phyloP scores from a whole-genome alignment of 2,888 invertebrate genomes.

The Chrysolina haemoptera region DNA sequence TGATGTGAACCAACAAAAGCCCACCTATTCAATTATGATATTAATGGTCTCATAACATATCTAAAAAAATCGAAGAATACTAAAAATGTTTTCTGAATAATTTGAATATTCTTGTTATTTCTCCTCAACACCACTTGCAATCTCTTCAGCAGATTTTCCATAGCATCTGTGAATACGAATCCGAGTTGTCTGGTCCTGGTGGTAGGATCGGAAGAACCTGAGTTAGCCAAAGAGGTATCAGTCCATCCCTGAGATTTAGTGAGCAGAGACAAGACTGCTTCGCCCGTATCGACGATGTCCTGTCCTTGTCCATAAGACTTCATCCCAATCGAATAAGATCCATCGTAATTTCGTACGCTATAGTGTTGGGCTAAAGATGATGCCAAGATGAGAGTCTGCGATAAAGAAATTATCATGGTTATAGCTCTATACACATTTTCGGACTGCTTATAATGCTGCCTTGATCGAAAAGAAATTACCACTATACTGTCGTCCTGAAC shows the following conservation, averaged over 20 bases:
- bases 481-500: too few species aligned
- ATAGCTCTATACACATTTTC: not conserved
- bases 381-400: slow-evolving; percentile 8
- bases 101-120: not conserved
- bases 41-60: not conserved
- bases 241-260: slow-evolving; percentile 33
- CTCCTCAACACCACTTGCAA: not conserved
- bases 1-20: not conserved
- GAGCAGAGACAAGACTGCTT: slow-evolving; percentile 26
- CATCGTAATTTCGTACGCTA: slow-evolving; percentile 33
- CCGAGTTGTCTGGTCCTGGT: not conserved
- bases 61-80: not conserved
- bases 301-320: slow-evolving; percentile 22
- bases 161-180: not conserved
- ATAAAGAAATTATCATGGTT: not conserved
- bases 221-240: slow-evolving; percentile 11
- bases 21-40: not conserved
- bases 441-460: too few species aligned
- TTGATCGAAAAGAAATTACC: too few species aligned
- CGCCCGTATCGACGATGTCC: slow-evolving; percentile 10
- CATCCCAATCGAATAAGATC: slow-evolving; percentile 36
- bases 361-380: slow-evolving; percentile 25
- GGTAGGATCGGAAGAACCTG: not conserved
- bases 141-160: not conserved
- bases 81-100: not conserved